Evolutionary conservation across 2,888 invertebrate species (phyloP), one percentile per base, ranked within the genome.

Genomic region (Melolontha melolontha): DNA sequence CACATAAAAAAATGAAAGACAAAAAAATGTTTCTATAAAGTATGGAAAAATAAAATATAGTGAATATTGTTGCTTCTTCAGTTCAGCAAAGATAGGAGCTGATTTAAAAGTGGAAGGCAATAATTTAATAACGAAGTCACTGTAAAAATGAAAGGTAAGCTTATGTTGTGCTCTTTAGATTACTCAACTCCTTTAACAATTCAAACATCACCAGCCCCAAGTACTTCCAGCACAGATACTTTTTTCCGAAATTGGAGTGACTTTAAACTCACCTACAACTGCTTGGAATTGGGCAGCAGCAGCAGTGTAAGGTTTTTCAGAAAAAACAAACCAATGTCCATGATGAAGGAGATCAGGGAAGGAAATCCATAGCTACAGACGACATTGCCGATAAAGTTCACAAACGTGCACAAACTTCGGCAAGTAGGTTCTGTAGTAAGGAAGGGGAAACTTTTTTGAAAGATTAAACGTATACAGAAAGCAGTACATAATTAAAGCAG

Each of bases 191-290:
- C 91, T 8, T 82, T 91, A 70, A 89, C 89, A 42, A 90, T 91
- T 62, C 90, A 91, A 81, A 91, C 91, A 11, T 89, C 89, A 0
- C 89, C 89, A 6, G 87, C 88, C 6, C 88, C 88, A 16, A 88
- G 88, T 77, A 87, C 88, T n/a, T 88, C 70, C n/a, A 90, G 89
- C 72, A 91, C 91, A 0, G 91, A 91, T 76, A 91, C 91, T 0
- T 90, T 90, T n/a, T 0, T 91, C 90, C 6, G 91, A 91, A 81
- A 86, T 89, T 51, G 90, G 90, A 41, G 90, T 90, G 49, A 89
- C 89, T 39, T 90, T 90, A 75, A 90, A 90, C 80, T 91, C 91
- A 2, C 90, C 91, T 1, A 87, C 87, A 12, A 86, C 86, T 77
- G 84, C 85, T 62, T 86, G 86, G 86, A 85, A 85, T 65, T 86